phyloP scores from a whole-genome alignment of 2,888 invertebrate genomes.

The Eilema griseolum region DNA sequence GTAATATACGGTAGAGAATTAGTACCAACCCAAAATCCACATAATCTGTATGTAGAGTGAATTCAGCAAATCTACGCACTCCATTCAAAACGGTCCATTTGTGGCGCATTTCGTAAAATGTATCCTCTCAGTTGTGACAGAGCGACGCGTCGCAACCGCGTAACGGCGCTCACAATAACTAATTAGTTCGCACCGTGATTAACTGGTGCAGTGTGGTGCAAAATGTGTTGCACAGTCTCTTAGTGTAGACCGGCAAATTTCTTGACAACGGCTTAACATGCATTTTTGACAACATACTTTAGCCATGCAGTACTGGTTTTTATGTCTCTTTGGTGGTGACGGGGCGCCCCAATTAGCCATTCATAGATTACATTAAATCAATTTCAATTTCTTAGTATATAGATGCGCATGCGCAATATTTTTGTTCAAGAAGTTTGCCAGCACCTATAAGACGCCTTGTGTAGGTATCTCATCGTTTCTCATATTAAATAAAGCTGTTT shows the following conservation, averaged over 20 bases:
- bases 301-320: too few species aligned
- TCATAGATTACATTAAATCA: too few species aligned
- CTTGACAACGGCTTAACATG: too few species aligned
- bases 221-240: slow-evolving; percentile 46
- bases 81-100: slow-evolving; percentile 20
- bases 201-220: slow-evolving; percentile 51
- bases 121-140: slow-evolving; percentile 47
- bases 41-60: not conserved
- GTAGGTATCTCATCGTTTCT: slow-evolving; percentile 2
- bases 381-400: too few species aligned
- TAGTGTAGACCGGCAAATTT: slow-evolving; percentile 14
- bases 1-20: too few species aligned
- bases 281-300: too few species aligned
- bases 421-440: too few species aligned
- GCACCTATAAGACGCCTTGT: slow-evolving; percentile 6
- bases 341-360: too few species aligned
- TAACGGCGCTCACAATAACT: slow-evolving; percentile 40
- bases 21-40: not conserved
- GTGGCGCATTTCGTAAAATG: slow-evolving; percentile 40
- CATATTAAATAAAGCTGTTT: not conserved
- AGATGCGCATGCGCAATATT: too few species aligned
- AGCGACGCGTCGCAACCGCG: slow-evolving; percentile 48
- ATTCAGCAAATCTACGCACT: not conserved
- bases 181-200: slow-evolving; percentile 55
- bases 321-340: too few species aligned